Conservation (phyloP, 30 jellyfish, hydroid and myxozoan genomes). For the Aurelia sp. region DNA sequence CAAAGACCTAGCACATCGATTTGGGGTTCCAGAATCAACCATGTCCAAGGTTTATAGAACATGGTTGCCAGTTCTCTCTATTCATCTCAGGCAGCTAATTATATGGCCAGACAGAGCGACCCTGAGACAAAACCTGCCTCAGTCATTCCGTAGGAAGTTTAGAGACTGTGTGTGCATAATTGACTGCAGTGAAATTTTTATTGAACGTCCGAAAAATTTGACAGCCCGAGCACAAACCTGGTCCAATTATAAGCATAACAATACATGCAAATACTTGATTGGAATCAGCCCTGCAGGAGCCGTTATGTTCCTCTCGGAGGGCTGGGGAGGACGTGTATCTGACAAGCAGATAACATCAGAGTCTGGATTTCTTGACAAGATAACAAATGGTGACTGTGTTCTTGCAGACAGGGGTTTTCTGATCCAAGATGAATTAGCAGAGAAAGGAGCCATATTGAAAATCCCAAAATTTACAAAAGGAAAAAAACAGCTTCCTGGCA, state of each 20-base stretch:
- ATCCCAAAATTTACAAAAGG: constrained; percentile 74
- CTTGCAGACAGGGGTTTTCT: constrained; percentile 70
- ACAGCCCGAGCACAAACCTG: constrained; percentile 47
- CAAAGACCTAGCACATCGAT: constrained; percentile 39
- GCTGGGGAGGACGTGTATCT: constrained; percentile 71
- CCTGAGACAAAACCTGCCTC: constrained; percentile 35
- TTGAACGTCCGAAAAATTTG: constrained; percentile 43
- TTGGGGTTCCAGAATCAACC: constrained; percentile 23
- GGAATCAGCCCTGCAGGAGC: constrained; percentile 57
- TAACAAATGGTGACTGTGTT: constrained; percentile 57
- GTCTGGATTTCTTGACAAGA: constrained; percentile 58
- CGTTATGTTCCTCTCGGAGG: constrained; percentile 49
- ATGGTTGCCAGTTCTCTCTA: constrained; percentile 46
- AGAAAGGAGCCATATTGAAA: constrained; percentile 52
- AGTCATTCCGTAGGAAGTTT: constrained; percentile 23
- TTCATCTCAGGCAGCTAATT: constrained; percentile 2
- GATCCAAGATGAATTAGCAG: constrained; percentile 61
- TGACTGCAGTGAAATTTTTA: constrained; percentile 52
- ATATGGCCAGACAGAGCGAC: constrained; percentile 55
- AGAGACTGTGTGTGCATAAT: constrained; percentile 34
- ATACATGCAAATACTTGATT: constrained; percentile 31
- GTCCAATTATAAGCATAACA: constrained; percentile 42
- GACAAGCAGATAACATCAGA: constrained; percentile 46
- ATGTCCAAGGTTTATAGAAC: constrained; percentile 35
- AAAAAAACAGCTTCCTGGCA: constrained; percentile 56